Evolutionary conservation across 1,140 invertebrate genomes (phyloP).

Genomic region (Antheraea mylitta): DNA sequence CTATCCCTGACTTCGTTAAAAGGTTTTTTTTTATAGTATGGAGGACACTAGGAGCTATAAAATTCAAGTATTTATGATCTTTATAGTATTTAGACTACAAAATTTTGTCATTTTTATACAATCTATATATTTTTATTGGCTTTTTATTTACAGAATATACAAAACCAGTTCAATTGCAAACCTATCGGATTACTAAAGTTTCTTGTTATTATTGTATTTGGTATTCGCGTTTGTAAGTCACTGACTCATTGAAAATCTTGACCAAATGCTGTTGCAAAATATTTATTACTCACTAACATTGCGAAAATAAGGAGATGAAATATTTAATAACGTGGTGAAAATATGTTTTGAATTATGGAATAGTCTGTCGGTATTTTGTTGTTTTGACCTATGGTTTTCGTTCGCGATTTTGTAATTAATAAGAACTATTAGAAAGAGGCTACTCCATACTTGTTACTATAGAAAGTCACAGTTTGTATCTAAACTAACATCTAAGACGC

Average conservation of each 20-base stretch:
- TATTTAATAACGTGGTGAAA: conserved; percentile 21
- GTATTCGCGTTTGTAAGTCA: not conserved
- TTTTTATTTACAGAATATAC: not conserved
- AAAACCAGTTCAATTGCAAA: not conserved
- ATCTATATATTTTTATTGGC: too few relatives aligned
- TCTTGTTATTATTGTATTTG: not conserved
- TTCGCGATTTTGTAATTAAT: not conserved
- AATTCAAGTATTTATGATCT: too few relatives aligned
- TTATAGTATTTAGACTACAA: too few relatives aligned
- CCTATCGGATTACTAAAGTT: not conserved
- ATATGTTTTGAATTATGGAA: not conserved
- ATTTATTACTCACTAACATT: conserved; percentile 20
- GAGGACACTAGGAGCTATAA: too few relatives aligned
- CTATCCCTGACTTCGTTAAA: too few relatives aligned
- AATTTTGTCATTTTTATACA: too few relatives aligned
- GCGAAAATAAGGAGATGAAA: conserved; percentile 17
- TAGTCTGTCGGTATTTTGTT: not conserved
- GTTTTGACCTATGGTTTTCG: not conserved
- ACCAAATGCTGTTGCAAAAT: conserved; percentile 18
- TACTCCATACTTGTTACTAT: too few relatives aligned
- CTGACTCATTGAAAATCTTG: conserved; percentile 19
- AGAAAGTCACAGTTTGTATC: too few relatives aligned
- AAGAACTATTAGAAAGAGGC: not conserved
- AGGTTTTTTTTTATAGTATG: too few relatives aligned
- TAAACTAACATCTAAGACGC: too few relatives aligned